Conservation (phyloP, 2,888 invertebrate species). For the Ctenicera cuprea region DNA sequence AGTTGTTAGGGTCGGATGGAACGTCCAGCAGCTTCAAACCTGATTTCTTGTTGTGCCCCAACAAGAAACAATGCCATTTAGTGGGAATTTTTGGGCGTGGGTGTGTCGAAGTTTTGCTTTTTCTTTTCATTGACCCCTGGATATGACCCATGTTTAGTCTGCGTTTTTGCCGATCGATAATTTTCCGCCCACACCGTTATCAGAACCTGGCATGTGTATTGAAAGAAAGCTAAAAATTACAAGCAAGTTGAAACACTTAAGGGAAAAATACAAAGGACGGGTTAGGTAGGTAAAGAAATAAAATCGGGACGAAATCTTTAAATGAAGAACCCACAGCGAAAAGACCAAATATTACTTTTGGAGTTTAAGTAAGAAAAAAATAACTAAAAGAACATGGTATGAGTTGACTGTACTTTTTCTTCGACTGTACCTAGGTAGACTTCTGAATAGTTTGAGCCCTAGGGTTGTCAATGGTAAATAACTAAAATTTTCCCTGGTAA, state of each 20-base stretch:
- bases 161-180: slow-evolving; percentile 1
- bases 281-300: no score
- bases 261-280: no score
- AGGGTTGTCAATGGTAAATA: slow-evolving; percentile 14
- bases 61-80: slow-evolving; percentile 55
- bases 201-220: not conserved
- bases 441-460: not conserved
- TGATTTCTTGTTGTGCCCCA: slow-evolving; percentile 53
- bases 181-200: slow-evolving; percentile 12
- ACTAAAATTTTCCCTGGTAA: slow-evolving; percentile 36
- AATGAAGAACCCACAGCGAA: no score
- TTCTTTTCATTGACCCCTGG: slow-evolving; percentile 35
- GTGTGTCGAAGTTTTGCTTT: slow-evolving; percentile 37
- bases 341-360: no score
- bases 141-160: slow-evolving; percentile 27
- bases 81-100: slow-evolving; percentile 52
- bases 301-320: no score
- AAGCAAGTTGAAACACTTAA: no score
- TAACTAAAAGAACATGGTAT: no score
- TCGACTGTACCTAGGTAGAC: not conserved
- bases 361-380: no score
- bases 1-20: slow-evolving; percentile 54
- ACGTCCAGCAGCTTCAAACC: slow-evolving; percentile 58
- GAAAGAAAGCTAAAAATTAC: not conserved
- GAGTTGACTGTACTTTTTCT: no score